Conservation (phyloP, 2,113 vertebrate species). For the Neogale vison region DNA sequence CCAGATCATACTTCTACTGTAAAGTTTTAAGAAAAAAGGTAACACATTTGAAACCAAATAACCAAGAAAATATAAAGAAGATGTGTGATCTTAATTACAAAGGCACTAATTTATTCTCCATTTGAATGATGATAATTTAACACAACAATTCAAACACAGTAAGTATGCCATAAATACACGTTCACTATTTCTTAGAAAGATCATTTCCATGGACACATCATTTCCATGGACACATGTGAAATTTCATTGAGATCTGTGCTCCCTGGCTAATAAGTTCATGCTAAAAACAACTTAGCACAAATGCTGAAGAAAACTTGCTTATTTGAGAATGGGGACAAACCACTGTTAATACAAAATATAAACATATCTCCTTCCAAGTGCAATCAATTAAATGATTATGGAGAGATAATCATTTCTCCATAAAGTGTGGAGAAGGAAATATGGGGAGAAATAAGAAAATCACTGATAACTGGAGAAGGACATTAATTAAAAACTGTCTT, state of each 20-base stretch:
- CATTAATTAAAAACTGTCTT: neutral
- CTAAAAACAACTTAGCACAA: neutral
- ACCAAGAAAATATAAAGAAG: conserved; percentile 13
- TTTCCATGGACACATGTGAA: neutral
- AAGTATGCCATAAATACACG: neutral
- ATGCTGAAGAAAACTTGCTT: neutral
- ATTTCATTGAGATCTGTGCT: conserved; percentile 2
- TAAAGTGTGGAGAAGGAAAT: neutral
- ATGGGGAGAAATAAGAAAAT: neutral
- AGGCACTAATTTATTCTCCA: neutral
- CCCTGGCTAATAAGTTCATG: neutral
- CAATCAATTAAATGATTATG: neutral
- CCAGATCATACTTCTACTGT: neutral
- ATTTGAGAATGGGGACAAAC: neutral
- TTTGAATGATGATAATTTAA: neutral
- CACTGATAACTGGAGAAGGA: neutral
- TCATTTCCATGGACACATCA: neutral
- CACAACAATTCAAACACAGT: neutral
- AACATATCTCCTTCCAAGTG: neutral
- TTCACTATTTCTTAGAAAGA: neutral
- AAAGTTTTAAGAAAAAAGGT: conserved; percentile 1
- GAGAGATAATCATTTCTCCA: neutral
- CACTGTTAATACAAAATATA: neutral
- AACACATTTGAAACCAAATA: conserved; percentile 21
- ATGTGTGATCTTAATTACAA: neutral